A percentile compares a stretch with the other conserved stretches of the same genome.
These are phyloP conservation scores for Seriola dumerili DNA, from an alignment of 2,113 vertebrate species.

Conservation along the genomic window DNA sequence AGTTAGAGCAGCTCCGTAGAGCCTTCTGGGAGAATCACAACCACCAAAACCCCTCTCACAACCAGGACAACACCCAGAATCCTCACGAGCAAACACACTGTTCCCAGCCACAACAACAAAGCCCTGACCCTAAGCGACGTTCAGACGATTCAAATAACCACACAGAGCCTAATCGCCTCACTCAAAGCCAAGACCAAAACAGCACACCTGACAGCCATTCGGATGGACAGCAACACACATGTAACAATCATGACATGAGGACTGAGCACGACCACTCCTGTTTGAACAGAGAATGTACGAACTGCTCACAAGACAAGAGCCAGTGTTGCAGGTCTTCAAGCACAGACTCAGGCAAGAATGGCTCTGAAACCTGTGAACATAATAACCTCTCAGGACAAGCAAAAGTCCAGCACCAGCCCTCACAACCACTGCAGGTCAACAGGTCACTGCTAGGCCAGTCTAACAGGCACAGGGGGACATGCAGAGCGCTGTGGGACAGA, in stretches of 20 bases:
- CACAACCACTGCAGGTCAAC: constrained; percentile 26
- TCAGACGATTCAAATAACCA: constrained; percentile 29
- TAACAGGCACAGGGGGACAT: constrained; percentile 29
- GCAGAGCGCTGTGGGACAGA: constrained; percentile 68
- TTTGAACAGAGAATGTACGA: neutral
- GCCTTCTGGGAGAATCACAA: constrained; percentile 88
- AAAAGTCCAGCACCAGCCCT: constrained; percentile 4
- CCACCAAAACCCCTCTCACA: constrained; percentile 68
- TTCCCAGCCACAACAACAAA: constrained; percentile 3
- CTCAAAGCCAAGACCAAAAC: constrained; percentile 9
- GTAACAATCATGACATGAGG: neutral
- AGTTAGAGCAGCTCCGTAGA: constrained; percentile 89
- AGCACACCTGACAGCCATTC: constrained; percentile 2
- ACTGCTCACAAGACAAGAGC: constrained; percentile 21
- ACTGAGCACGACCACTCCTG: constrained; percentile 7
- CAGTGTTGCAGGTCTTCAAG: constrained; percentile 17
- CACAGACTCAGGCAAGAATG: constrained; percentile 10
- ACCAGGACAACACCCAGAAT: constrained; percentile 50
- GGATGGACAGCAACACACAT: constrained; percentile 1
- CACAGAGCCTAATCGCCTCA: neutral
- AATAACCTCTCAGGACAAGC: constrained; percentile 20
- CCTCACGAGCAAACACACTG: constrained; percentile 48
- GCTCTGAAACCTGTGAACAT: constrained; percentile 25
- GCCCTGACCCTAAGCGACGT: neutral
- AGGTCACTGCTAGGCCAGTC: neutral